Base-by-base conservation (phyloP, 2,113 vertebrate species). In the Excalfactoria chinensis region DNA sequence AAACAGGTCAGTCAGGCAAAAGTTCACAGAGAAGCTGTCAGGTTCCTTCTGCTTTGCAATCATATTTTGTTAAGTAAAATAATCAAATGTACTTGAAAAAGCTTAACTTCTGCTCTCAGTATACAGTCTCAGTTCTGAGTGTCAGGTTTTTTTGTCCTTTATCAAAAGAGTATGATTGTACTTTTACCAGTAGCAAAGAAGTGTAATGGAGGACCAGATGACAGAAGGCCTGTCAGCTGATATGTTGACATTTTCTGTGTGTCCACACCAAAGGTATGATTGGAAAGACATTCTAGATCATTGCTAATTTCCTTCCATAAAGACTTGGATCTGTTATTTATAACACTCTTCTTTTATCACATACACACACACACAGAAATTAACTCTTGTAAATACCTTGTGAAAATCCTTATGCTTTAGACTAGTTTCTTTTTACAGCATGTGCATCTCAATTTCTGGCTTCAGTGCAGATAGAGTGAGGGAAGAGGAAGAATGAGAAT, bases 401-500 rank as follows among this genome's bases (percentile, higher is more conserved):
- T 89, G 96, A 97, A 97, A 95, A 91, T 84, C 87, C 58, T 97
- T 97, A 97, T 96, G 86, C 88, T 88, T 96, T 94, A 90, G 96
- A 94, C 72, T 77, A 95, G 97, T 98, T 97, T 97, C 96, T 95
- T 89, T 97, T 64, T 93, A 87, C 93, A 88, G 87, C 88, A 95
- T 94, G 96, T 97, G 97, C 96, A 97, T 98, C 98, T 98, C 98
- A 98, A 98, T 98, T 99, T 99, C 97, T 96, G 98, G 98, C 97
- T 98, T 98, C 98, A 98, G 92, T 98, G 97, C 98, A 98, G 98
- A 98, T 73, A 97, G 96, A 97, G 82, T 68, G 76, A 82, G 17
- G 40, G 78, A 17, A 77, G 82, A 78, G 51, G 91, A 8, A 67
- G 71, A 93, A 93, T 84, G 84, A 95, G 88, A 83, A 94, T 68